Conservation (phyloP, 2,888 invertebrate genomes). For the Zeuzera pyrina region DNA sequence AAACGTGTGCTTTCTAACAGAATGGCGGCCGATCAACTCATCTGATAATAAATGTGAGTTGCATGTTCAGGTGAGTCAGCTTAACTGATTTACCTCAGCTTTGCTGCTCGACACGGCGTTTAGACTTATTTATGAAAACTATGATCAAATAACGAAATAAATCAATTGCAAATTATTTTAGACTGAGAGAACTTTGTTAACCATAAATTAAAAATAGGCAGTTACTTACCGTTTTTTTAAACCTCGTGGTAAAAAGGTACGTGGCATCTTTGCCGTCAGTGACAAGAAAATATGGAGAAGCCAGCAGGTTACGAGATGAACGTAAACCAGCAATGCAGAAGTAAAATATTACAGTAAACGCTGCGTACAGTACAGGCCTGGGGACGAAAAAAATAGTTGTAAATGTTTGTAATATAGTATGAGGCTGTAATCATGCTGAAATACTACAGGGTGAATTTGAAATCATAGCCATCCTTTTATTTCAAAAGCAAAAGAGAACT, state of each 20-base stretch:
- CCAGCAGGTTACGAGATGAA: constrained; percentile 65
- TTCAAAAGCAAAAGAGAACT: no score
- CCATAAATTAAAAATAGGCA: background rate
- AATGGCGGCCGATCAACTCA: no score
- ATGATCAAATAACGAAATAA: no score
- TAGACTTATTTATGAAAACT: no score
- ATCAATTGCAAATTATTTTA: no score
- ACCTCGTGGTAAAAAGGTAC: constrained; percentile 75
- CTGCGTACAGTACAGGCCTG: constrained; percentile 33
- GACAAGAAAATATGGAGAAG: constrained; percentile 72
- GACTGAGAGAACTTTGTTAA: background rate
- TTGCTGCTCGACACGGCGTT: no score
- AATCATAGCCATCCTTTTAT: constrained; percentile 2
- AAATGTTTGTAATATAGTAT: background rate
- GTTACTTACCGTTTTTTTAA: constrained; percentile 51
- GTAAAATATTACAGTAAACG: constrained; percentile 18
- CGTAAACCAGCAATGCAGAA: constrained; percentile 39
- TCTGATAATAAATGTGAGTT: no score
- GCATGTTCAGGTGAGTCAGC: no score
- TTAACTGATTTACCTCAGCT: no score
- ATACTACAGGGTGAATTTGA: constrained; percentile 1
- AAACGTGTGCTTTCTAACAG: no score
- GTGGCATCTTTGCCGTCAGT: constrained; percentile 72
- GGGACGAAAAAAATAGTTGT: constrained; percentile 1
- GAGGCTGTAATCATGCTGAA: background rate